Percentiles rank a stretch among this genome's conserved stretches.
Evolutionary conservation across 2,888 invertebrate genomes (phyloP).

Genomic region (Chorisops tibialis): DNA sequence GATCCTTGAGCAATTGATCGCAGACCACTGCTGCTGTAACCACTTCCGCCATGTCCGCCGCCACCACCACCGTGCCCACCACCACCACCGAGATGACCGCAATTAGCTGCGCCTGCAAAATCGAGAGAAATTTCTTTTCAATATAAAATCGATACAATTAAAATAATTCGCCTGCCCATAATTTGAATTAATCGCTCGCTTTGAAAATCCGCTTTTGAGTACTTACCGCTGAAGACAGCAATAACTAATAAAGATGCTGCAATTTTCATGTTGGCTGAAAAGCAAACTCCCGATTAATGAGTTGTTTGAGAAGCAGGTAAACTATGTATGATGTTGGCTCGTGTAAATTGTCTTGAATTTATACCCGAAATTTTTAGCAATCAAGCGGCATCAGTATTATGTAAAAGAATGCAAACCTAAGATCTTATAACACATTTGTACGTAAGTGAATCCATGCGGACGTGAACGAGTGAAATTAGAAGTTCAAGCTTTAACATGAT

Average conservation of each 20-base stretch:
- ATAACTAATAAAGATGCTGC: conserved; percentile 1
- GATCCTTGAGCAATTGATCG: conserved; percentile 65
- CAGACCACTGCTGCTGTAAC: conserved; percentile 61
- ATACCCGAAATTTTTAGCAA: conserved; percentile 12
- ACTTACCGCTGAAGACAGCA: conserved; percentile 52
- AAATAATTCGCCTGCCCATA: too few relatives aligned
- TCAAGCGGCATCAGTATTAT: too few relatives aligned
- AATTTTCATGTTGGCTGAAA: conserved; percentile 8
- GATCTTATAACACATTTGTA: too few relatives aligned
- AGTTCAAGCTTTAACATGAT: too few relatives aligned
- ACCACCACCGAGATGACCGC: conserved; percentile 4
- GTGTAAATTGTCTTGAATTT: conserved; percentile 5
- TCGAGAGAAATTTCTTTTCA: not conserved
- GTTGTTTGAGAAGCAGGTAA: conserved; percentile 9
- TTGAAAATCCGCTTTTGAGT: too few relatives aligned
- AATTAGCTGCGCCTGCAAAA: conserved; percentile 7
- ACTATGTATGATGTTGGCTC: not conserved
- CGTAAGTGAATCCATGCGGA: too few relatives aligned
- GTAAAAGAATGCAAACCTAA: too few relatives aligned
- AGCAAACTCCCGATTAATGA: not conserved
- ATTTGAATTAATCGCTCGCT: too few relatives aligned
- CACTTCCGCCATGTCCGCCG: conserved; percentile 36
- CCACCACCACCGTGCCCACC: conserved; percentile 5
- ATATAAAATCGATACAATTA: too few relatives aligned
- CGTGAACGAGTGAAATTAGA: too few relatives aligned